phyloP scores from a whole-genome alignment of 2,113 vertebrate genomes.

The Chroicocephalus ridibundus region DNA sequence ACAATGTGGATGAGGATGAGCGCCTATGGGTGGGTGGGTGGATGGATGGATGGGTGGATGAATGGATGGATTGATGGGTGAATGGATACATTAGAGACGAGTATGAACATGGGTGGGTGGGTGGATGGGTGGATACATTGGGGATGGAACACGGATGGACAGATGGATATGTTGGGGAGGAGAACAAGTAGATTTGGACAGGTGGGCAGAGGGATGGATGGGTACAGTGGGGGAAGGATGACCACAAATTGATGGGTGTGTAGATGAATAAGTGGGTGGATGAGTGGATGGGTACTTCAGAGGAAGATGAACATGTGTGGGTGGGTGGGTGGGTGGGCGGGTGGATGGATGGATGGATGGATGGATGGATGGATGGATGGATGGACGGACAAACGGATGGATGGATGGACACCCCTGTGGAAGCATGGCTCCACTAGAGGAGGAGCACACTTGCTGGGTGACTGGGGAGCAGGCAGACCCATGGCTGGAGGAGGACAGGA shows the following conservation, averaged over 20 bases:
- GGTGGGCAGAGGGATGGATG: background rate
- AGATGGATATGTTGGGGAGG: background rate
- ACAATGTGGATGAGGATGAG: background rate
- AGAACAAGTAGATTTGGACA: background rate
- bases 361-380: background rate
- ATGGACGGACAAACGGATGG: background rate
- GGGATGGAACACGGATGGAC: background rate
- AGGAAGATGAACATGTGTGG: no score
- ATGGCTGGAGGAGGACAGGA: background rate
- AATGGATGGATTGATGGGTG: background rate
- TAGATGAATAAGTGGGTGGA: background rate
- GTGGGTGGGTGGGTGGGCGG: no score
- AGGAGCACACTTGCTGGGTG: background rate
- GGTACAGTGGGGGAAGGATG: background rate
- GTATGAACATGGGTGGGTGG: background rate
- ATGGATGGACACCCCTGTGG: background rate
- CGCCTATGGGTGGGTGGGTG: no score
- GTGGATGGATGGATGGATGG: background rate
- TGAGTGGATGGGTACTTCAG: background rate
- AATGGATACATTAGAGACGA: no score
- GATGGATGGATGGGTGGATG: no score
- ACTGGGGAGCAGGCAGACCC: background rate
- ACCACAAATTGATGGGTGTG: background rate
- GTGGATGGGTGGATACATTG: background rate
- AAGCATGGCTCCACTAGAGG: background rate